These are phyloP conservation scores for Coptotermes formosanus DNA, from an alignment of 1,140 invertebrate species.

Conservation along the genomic window DNA sequence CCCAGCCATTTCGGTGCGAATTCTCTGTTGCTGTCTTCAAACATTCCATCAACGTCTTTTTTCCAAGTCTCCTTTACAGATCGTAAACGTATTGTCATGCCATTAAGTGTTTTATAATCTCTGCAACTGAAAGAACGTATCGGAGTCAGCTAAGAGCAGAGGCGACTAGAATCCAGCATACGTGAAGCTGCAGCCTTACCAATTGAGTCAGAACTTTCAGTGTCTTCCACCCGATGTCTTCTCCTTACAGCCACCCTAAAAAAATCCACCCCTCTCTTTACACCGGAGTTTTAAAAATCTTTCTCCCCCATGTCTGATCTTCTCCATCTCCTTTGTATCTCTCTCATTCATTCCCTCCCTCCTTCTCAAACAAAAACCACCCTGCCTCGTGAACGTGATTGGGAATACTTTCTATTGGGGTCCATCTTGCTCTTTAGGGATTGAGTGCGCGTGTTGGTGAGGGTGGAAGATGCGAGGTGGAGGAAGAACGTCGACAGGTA, in stretches of 20 bases:
- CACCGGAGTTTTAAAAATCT: neutral
- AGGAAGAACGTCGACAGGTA: too few species aligned
- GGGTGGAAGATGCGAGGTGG: too few species aligned
- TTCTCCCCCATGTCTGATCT: neutral
- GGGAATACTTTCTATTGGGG: neutral
- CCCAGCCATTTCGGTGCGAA: too few species aligned
- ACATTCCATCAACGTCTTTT: too few species aligned
- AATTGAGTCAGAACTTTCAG: neutral
- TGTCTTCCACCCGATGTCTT: neutral
- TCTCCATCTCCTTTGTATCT: neutral
- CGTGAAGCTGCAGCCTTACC: neutral
- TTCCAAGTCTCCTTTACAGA: too few species aligned
- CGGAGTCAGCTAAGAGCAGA: too few species aligned
- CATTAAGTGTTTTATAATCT: too few species aligned
- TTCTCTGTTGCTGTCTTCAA: too few species aligned
- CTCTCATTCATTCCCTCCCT: neutral
- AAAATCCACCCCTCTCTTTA: constrained; percentile 23
- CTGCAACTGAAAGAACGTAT: too few species aligned
- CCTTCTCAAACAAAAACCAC: neutral
- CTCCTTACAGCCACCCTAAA: neutral
- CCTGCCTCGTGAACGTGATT: neutral
- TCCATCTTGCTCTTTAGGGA: neutral
- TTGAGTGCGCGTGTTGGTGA: neutral
- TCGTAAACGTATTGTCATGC: too few species aligned
- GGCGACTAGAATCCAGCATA: too few species aligned